Evolutionary conservation across 2,797 vertebrate species (phyloP).

Genomic region (Florisuga fusca): DNA sequence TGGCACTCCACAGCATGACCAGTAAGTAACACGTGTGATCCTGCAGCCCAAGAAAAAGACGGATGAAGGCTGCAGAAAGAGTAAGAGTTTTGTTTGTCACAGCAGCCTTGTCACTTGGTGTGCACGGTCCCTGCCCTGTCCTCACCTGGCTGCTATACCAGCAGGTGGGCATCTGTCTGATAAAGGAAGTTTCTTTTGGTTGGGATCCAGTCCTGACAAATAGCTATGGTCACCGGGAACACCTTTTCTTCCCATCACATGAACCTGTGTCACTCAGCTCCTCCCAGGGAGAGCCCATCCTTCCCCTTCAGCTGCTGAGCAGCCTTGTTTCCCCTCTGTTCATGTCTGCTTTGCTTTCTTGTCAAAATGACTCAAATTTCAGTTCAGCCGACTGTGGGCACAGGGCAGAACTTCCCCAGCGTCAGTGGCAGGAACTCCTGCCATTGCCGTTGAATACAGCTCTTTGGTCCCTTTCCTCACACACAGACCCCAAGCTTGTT

Average conservation of each 20-base stretch:
- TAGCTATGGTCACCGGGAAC: background rate
- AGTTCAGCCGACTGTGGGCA: background rate
- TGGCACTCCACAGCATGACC: fast-evolving
- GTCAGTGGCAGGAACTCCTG: background rate
- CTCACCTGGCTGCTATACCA: background rate
- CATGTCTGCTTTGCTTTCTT: background rate
- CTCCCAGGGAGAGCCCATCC: fast-evolving
- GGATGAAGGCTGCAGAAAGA: fast-evolving
- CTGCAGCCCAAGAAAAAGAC: fast-evolving
- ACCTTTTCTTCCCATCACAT: fast-evolving
- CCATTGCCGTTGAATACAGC: background rate
- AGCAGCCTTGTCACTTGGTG: background rate
- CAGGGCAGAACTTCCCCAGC: fast-evolving
- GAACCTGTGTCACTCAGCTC: background rate
- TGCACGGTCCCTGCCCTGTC: fast-evolving
- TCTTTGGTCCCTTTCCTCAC: background rate
- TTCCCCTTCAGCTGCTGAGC: background rate
- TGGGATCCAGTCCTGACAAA: background rate
- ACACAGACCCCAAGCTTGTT: background rate
- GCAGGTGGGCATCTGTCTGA: background rate
- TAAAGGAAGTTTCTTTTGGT: fast-evolving
- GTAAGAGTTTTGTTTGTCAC: background rate
- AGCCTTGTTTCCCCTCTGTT: fast-evolving
- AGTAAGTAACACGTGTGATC: fast-evolving
- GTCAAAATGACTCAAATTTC: background rate